Evolutionary conservation across 2,888 invertebrate genomes (phyloP).

Genomic region (Eurytoma californica): DNA sequence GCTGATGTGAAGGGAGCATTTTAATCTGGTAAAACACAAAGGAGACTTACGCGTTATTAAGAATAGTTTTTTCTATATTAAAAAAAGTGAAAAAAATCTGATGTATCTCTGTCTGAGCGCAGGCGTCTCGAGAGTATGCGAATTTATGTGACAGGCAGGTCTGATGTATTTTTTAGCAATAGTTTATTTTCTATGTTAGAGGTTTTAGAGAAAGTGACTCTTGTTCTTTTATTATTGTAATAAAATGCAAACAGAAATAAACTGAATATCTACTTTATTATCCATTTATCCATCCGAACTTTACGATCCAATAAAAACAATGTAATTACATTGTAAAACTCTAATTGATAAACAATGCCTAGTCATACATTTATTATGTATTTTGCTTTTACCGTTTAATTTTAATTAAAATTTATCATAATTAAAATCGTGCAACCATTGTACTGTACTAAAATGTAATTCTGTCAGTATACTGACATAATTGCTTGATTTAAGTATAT

Average conservation of each 20-base stretch:
- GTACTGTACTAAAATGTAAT: too few species aligned
- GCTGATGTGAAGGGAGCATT: not conserved
- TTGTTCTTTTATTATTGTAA: conserved; percentile 57
- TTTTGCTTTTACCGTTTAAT: not conserved
- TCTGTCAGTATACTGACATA: too few species aligned
- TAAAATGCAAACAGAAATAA: conserved; percentile 55
- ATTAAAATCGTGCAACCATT: not conserved
- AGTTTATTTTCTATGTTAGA: conserved; percentile 53
- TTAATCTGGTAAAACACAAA: not conserved
- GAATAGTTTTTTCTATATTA: conserved; percentile 39
- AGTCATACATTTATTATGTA: not conserved
- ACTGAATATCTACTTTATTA: not conserved
- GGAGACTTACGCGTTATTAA: conserved; percentile 17
- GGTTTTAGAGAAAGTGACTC: conserved; percentile 38
- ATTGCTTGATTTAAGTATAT: too few species aligned
- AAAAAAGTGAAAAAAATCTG: conserved; percentile 13
- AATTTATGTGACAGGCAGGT: conserved; percentile 48
- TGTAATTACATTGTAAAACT: not conserved
- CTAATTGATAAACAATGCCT: not conserved
- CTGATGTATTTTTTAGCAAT: conserved; percentile 52
- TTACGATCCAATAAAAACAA: not conserved
- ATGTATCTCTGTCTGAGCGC: conserved; percentile 19
- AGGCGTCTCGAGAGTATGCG: conserved; percentile 31
- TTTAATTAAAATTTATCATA: not conserved
- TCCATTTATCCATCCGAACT: not conserved